phyloP scores from a whole-genome alignment of 2,797 vertebrate species.

The Limosa lapponica region DNA sequence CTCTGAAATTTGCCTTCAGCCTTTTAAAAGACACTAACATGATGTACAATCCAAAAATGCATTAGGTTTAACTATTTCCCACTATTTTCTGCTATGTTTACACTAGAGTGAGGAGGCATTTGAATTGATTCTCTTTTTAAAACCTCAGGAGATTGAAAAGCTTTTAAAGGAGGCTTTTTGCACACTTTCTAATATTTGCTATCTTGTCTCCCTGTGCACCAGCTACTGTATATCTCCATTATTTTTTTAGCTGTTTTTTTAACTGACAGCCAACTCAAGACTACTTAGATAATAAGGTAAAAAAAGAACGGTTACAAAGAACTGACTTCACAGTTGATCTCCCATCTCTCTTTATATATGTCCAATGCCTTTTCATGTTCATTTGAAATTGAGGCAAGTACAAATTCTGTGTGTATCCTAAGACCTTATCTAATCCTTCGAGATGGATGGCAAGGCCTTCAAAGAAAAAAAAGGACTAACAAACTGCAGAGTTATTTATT shows the following conservation, averaged over 20 bases:
- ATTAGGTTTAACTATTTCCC: slow-evolving; percentile 8
- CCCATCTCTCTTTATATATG: not conserved
- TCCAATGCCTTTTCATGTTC: not conserved
- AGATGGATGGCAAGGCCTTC: not conserved
- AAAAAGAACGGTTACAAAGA: not conserved
- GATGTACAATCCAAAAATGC: not conserved
- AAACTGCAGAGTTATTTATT: not conserved
- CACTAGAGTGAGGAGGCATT: not conserved
- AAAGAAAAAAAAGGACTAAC: not conserved
- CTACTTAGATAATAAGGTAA: slow-evolving; percentile 7
- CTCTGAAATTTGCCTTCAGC: not conserved
- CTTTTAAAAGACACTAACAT: not conserved
- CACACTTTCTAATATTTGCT: slow-evolving; percentile 50
- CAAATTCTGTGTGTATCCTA: not conserved
- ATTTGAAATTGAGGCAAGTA: not conserved
- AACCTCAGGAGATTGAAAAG: slow-evolving; percentile 51
- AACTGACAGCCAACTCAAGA: not conserved
- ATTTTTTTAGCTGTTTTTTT: slow-evolving; percentile 18
- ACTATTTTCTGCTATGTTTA: not conserved
- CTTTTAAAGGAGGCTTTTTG: slow-evolving; percentile 62
- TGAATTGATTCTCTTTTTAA: slow-evolving; percentile 39
- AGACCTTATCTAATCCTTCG: not conserved
- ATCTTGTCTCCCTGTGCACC: not conserved
- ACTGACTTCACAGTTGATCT: not conserved
- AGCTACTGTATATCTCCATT: not conserved